A percentile compares a stretch with the other conserved stretches of the same genome.
phyloP scores from a whole-genome alignment of 2,113 vertebrate species.

The Naja naja region DNA sequence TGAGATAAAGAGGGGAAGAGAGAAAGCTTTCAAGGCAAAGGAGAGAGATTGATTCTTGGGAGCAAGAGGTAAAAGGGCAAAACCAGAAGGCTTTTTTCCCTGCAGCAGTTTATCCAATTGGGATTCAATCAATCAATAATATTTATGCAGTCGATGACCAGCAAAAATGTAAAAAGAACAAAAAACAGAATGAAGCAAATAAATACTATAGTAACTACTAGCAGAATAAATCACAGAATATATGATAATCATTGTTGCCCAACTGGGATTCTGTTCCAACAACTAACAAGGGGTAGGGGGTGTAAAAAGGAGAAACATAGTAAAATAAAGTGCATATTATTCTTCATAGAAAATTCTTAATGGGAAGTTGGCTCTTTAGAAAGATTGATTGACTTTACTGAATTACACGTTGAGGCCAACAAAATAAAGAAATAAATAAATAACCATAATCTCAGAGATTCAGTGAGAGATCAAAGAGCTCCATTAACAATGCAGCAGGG shows the following conservation, averaged over 20 bases:
- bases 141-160: background rate
- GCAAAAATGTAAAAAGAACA: background rate
- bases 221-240: background rate
- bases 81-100: background rate
- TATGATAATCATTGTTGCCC: background rate
- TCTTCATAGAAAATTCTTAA: slow-evolving; percentile 20
- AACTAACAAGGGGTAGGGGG: background rate
- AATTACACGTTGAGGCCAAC: slow-evolving; percentile 46
- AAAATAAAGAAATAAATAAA: slow-evolving; percentile 39
- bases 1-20: background rate
- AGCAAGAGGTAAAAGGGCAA: background rate
- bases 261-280: background rate
- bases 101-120: background rate
- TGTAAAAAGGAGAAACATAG: slow-evolving; percentile 6
- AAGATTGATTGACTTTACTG: slow-evolving; percentile 53
- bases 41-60: background rate
- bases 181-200: background rate
- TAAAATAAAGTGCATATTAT: slow-evolving; percentile 1
- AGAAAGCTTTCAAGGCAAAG: background rate
- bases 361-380: slow-evolving; percentile 27
- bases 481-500: slow-evolving; percentile 52
- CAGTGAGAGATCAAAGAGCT: slow-evolving; percentile 56
- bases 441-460: slow-evolving; percentile 54
- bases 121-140: background rate
- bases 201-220: background rate